These are phyloP conservation scores for Antitype chi DNA, from an alignment of 2,888 invertebrate species.

Conservation along the genomic window DNA sequence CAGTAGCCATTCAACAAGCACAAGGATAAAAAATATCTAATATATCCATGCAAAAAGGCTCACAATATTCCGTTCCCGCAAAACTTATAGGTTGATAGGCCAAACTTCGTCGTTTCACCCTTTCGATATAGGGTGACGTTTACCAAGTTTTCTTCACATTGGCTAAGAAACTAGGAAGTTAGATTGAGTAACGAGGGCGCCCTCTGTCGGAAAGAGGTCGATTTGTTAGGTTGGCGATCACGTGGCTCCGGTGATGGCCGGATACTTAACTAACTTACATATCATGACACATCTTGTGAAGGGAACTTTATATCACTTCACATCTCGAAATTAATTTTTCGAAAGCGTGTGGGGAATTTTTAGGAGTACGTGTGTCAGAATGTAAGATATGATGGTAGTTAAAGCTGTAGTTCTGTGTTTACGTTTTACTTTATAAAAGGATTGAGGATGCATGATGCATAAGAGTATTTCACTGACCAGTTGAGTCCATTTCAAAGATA, in stretches of 20 bases:
- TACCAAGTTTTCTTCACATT: conserved; percentile 65
- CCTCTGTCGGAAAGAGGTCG: conserved; percentile 70
- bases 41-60: conserved; percentile 25
- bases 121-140: conserved; percentile 69
- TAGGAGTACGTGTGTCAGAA: background rate
- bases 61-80: conserved; percentile 31
- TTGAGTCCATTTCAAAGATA: background rate
- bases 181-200: conserved; percentile 75
- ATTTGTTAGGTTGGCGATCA: conserved; percentile 79
- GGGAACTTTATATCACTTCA: conserved; percentile 44
- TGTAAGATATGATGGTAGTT: background rate
- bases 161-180: conserved; percentile 68
- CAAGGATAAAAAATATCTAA: conserved; percentile 47
- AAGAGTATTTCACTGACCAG: background rate
- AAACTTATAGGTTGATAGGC: conserved; percentile 47
- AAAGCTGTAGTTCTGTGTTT: background rate
- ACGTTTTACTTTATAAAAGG: background rate
- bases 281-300: conserved; percentile 63
- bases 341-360: conserved; percentile 36
- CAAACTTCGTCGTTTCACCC: conserved; percentile 65
- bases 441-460: background rate
- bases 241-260: conserved; percentile 73
- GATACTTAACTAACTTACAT: conserved; percentile 75
- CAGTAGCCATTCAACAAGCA: background rate
- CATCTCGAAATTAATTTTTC: conserved; percentile 50